These are phyloP conservation scores for Drosophila obscura DNA, from an alignment of 1,140 invertebrate genomes.

Conservation along the genomic window DNA sequence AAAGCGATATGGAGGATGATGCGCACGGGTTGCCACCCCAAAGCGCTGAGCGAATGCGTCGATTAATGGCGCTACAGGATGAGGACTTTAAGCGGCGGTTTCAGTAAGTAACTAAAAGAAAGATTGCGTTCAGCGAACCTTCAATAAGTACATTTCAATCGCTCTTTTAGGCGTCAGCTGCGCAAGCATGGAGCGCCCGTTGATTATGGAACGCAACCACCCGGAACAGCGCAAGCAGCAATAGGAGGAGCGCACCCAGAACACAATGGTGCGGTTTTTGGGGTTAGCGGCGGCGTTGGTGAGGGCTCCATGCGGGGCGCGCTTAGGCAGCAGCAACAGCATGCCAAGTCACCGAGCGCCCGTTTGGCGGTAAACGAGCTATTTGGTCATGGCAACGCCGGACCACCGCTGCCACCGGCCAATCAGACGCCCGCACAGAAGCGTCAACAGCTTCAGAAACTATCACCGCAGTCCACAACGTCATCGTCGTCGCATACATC, in stretches of 20 bases:
- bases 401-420: constrained; percentile 78
- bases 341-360: constrained; percentile 71
- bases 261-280: constrained; percentile 80
- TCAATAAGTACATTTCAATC: neutral
- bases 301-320: constrained; percentile 79
- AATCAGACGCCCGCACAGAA: constrained; percentile 79
- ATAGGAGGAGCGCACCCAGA: constrained; percentile 51
- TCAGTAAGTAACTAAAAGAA: constrained; percentile 65
- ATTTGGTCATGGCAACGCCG: constrained; percentile 67
- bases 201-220: constrained; percentile 62
- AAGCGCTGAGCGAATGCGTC: constrained; percentile 80
- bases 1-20: constrained; percentile 75
- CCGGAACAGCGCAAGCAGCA: constrained; percentile 31
- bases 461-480: constrained; percentile 82
- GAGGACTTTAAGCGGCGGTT: constrained; percentile 83
- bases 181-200: constrained; percentile 70
- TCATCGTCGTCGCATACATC: constrained; percentile 82
- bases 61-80: constrained; percentile 84
- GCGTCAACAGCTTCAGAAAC: constrained; percentile 76
- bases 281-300: constrained; percentile 83
- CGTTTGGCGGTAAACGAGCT: constrained; percentile 80
- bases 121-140: too few relatives aligned
- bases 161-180: constrained; percentile 62
- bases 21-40: constrained; percentile 74
- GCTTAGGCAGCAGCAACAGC: constrained; percentile 50